Evolutionary conservation across 1,140 invertebrate genomes (phyloP), one percentile per base, ranked within the genome.

Genomic region (Helicoverpa armigera): DNA sequence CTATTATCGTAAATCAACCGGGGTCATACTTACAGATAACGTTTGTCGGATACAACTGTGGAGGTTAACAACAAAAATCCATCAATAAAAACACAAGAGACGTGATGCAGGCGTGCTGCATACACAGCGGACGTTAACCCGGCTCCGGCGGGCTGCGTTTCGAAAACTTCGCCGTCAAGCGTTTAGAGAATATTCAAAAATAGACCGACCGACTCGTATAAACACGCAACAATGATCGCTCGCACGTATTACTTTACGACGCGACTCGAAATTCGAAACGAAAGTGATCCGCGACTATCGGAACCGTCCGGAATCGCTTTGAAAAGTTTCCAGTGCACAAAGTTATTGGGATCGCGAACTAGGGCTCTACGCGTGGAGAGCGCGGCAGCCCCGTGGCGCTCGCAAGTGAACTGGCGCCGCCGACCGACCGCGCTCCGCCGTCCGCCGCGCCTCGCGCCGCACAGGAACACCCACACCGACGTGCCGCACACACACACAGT

Each of bases 101-200:
- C 88, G 89, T 88, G 86, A 87, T 93, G 92, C 91, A 91, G 90
- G 83, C 87, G 89, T 84, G 81, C 81, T 89, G 91, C 90, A 92
- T 83, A 86, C 90, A 89, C 89, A 83, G 90, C 86, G 92, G 92
- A 88, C 92, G 92, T 94, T 94, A 84, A 94, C 92, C 92, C 92
- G 90, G 80, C 89, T 85, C 78, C 85, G 87, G 83, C 88, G 86
- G 89, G 82, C 86, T 92, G 91, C 92, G 93, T 94, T 94, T 94
- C 91, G 92, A 94, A 94, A 94, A 94, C 91, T 93, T 92, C 87
- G 88, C 90, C 86, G 88, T 85, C 89, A 89, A 91, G 88, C 88
- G 92, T 92, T 93, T 92, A 91, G 90, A 93, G 91, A 91, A 93
- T 93, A 94, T 91, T 94, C 93, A 94, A 94, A 94, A 94, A 94